Evolutionary conservation across 2,888 invertebrate species (phyloP).

Genomic region (Cryptus armator): DNA sequence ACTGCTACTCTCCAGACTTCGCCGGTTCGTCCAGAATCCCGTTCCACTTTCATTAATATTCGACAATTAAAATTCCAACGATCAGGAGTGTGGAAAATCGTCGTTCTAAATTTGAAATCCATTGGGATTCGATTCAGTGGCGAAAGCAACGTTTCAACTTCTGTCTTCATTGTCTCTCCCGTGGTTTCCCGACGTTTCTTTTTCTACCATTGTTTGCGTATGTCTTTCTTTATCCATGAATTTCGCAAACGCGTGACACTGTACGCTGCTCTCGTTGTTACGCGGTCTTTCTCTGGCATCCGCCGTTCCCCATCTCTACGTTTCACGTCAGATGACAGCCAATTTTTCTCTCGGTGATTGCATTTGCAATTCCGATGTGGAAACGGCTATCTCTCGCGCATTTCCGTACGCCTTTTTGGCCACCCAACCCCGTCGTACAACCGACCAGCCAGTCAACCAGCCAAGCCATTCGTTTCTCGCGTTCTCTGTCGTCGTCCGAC

Average conservation of each 20-base stretch:
- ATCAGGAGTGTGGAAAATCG: neutral
- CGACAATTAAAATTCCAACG: constrained; percentile 11
- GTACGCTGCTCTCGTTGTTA: constrained; percentile 47
- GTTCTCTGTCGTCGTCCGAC: constrained; percentile 49
- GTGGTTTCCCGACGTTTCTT: neutral
- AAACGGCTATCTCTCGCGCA: constrained; percentile 51
- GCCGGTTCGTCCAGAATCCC: neutral
- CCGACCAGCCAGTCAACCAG: constrained; percentile 45
- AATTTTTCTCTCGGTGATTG: constrained; percentile 84
- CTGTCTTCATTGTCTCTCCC: neutral
- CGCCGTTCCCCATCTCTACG: constrained; percentile 52
- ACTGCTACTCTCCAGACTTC: constrained; percentile 2
- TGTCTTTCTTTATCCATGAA: constrained; percentile 39
- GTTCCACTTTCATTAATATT: constrained; percentile 16
- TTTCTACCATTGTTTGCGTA: constrained; percentile 42
- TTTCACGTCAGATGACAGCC: constrained; percentile 83
- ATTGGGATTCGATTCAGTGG: neutral
- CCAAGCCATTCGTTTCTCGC: constrained; percentile 64
- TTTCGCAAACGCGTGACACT: constrained; percentile 52
- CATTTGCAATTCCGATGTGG: constrained; percentile 84
- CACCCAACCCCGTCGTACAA: constrained; percentile 22
- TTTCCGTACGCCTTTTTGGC: constrained; percentile 50
- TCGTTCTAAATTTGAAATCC: neutral
- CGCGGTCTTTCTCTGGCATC: constrained; percentile 27
- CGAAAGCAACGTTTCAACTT: constrained; percentile 9